A percentile compares a stretch with the other conserved stretches of the same genome.
These are phyloP conservation scores for Halocynthia aurantium DNA, from an alignment of 23 tunicate genomes.

Conservation along the genomic window DNA sequence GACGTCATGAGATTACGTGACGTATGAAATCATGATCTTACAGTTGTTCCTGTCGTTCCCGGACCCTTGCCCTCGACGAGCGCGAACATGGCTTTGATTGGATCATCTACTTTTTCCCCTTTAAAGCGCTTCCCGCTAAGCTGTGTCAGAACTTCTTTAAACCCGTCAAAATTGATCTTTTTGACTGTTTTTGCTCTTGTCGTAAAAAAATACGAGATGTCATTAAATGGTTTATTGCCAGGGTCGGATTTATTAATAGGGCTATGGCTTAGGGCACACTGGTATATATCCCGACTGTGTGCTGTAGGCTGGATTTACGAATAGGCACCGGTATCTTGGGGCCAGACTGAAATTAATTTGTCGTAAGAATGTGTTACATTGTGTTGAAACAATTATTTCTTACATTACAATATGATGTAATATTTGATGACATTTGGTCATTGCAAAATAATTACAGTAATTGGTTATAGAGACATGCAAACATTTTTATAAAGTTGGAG, in stretches of 20 bases:
- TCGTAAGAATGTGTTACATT: no score
- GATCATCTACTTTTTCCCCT: background rate
- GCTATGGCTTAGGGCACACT: no score
- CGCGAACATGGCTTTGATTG: conserved; percentile 1
- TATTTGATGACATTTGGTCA: no score
- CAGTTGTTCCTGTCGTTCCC: conserved; percentile 15
- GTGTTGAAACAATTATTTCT: no score
- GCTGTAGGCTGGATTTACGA: background rate
- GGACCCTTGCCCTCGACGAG: conserved; percentile 22
- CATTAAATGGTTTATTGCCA: background rate
- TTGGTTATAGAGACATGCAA: no score
- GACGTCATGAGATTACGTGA: no score
- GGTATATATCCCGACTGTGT: no score
- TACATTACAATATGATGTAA: no score
- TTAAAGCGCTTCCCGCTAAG: conserved; percentile 22
- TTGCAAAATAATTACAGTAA: no score
- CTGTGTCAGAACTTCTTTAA: conserved; percentile 10
- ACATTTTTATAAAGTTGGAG: no score
- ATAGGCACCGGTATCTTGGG: background rate
- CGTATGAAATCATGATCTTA: background rate
- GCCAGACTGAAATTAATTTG: background rate
- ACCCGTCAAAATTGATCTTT: conserved; percentile 25
- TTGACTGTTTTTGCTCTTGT: conserved; percentile 22
- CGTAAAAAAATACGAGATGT: conserved; percentile 4
- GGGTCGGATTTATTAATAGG: background rate